A percentile compares a stretch with the other conserved stretches of the same genome.
phyloP scores from a whole-genome alignment of 1,140 invertebrate genomes.

The Dendrolimus punctatus region DNA sequence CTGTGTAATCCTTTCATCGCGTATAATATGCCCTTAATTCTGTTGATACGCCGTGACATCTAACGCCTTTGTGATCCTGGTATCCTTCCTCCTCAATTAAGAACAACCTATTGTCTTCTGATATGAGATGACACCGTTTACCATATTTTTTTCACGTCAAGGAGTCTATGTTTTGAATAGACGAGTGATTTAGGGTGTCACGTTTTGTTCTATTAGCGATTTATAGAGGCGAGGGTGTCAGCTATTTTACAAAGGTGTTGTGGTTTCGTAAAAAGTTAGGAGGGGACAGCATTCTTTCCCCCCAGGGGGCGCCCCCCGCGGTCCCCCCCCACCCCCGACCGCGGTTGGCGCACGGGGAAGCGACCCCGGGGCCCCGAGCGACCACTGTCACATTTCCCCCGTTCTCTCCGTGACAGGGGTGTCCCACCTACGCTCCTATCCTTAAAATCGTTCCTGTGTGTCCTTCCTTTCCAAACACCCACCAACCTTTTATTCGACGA shows the following conservation, averaged over 20 bases:
- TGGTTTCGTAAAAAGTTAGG: conserved; percentile 9
- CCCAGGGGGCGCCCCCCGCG: too few relatives aligned
- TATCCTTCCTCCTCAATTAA: conserved; percentile 56
- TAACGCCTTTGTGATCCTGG: conserved; percentile 46
- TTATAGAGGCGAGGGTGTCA: conserved; percentile 24
- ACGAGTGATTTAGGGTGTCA: conserved; percentile 58
- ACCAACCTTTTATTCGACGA: too few relatives aligned
- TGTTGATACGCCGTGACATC: conserved; percentile 62
- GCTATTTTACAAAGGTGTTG: conserved; percentile 30
- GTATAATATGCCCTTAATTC: conserved; percentile 66
- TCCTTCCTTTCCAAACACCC: too few relatives aligned
- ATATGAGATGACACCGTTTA: conserved; percentile 51
- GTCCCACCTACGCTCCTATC: too few relatives aligned
- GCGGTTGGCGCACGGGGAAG: too few relatives aligned
- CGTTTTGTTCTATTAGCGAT: conserved; percentile 44
- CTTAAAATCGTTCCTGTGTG: too few relatives aligned
- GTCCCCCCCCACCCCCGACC: too few relatives aligned
- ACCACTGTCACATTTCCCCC: too few relatives aligned
- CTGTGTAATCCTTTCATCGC: conserved; percentile 65
- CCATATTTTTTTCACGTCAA: conserved; percentile 24
- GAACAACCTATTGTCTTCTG: conserved; percentile 46
- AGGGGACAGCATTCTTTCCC: too few relatives aligned
- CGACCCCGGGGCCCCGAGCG: too few relatives aligned
- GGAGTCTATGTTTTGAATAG: conserved; percentile 59
- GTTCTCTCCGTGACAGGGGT: too few relatives aligned